Evolutionary conservation across 2,797 vertebrate genomes (phyloP), one percentile per base, ranked within the genome.

Genomic region (Acridotheres tristis): DNA sequence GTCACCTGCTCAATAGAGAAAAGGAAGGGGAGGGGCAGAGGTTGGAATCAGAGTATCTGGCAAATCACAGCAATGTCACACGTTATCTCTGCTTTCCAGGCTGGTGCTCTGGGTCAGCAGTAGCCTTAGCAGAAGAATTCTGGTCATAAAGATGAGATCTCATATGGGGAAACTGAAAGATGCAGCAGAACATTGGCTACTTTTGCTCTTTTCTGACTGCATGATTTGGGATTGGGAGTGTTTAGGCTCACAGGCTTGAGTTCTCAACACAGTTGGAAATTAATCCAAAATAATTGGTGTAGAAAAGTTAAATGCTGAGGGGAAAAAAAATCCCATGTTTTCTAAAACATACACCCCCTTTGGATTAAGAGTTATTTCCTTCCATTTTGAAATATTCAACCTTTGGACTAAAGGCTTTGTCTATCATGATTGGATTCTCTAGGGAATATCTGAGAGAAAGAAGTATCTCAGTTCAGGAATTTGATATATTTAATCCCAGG

Each of bases 51-150:
- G 53, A 76, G 67, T 27, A 72, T 90, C 78, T 90, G 65, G 90
- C 85, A 93, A 74, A 42, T 34, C 1, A 0, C 48, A 83, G 71
- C 43, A 83, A 74, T 25, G 38, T 65, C 61, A 66, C 43, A 38
- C 1, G 4, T 91, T 89, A 89, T 96, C 89, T 94, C 87, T 91
- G 81, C 75, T 78, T 83, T 85, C 68, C 85, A 93, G 84, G 83
- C 55, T 89, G 66, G 47, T 66, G 78, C 61, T 95, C 67, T 50
- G 55, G 75, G 74, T 72, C 80, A 93, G 34, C 63, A 73, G 43
- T 7, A 80, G 77, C 51, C 65, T 42, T 68, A 58, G 59, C 13
- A 87, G 30, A 74, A 85, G 29, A 94, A 93, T 40, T 50, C 42
- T 88, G 61, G 66, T 78, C 61, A 54, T 55, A 89, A 76, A 73